Base-by-base conservation (phyloP, 2,113 vertebrate species). In the Lichenostomus cassidix region DNA sequence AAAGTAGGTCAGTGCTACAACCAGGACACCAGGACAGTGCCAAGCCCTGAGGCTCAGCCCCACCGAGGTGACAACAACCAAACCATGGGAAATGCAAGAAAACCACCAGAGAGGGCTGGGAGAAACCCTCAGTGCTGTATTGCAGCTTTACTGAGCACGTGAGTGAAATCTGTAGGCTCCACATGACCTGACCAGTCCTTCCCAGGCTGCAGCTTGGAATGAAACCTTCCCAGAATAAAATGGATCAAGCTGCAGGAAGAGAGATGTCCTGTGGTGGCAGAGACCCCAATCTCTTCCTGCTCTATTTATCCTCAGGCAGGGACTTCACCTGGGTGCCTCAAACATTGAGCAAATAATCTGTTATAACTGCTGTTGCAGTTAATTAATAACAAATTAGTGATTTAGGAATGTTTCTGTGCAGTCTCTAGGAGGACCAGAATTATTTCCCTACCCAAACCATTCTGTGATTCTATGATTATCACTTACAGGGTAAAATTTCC, bases 71-170 rank as follows among this genome's bases (percentile, higher is more conserved):
- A 4, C 24, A 7, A 29, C 42, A 10, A 28, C 5, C 15, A 39
- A 16, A 18, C 4, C 25, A 2, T 0, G 33, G 42, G 8, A n/a
- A 33, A 49, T 16, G 31, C 19, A 8, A 7, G 19, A 4, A 37
- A 17, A 33, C 1, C 85, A 33, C 33, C 50, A 4, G 0, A 5
- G 8, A 0, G 15, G 59, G 21, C 18, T 3, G 33, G 78, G 20
- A 63, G 35, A 4, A 25, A 5, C 20, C 14, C 33, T 10, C 28
- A 5, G 46, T 0, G 31, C 8, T 23, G 33, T 10, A 2, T 1
- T 55, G 22, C 37, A 64, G 33, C 2, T 9, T 23, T 3, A 2
- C 11, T 11, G 33, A 33, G 28, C 1, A 1, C 9, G 1, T 16
- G 27, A 35, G 16, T 3, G 60, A n/a, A 0, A 27, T 15, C 56